Percentiles rank a stretch among this genome's conserved stretches.
These are phyloP conservation scores for Centruroides vittatus DNA, from an alignment of 1,140 invertebrate species.

Conservation along the genomic window DNA sequence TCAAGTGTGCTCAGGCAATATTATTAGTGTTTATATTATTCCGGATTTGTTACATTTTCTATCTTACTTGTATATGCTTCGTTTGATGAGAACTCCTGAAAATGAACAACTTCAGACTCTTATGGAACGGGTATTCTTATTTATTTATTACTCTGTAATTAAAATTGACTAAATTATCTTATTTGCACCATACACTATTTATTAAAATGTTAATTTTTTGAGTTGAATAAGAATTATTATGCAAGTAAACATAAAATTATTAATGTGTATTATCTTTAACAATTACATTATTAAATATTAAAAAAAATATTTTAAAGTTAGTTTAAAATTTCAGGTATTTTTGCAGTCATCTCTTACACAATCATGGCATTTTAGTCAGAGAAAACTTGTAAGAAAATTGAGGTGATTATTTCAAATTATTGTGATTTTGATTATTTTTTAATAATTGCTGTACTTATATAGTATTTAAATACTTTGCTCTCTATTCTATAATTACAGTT, in stretches of 20 bases:
- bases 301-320: not conserved
- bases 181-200: too few relatives aligned
- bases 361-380: not conserved
- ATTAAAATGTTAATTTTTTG: too few relatives aligned
- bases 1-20: not conserved
- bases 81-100: constrained; percentile 12
- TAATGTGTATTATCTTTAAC: too few relatives aligned
- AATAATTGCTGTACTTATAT: too few relatives aligned
- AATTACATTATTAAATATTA: constrained; percentile 1
- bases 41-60: constrained; percentile 14
- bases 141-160: not conserved
- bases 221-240: too few relatives aligned
- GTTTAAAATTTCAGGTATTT: not conserved
- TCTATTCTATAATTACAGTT: too few relatives aligned
- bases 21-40: constrained; percentile 9
- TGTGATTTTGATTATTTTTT: too few relatives aligned
- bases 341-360: not conserved
- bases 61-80: constrained; percentile 9
- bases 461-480: too few relatives aligned
- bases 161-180: constrained; percentile 1
- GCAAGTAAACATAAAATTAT: too few relatives aligned
- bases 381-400: not conserved
- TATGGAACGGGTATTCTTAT: constrained; percentile 13
- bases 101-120: constrained; percentile 14
- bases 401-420: not conserved